Conservation (phyloP, 2,113 vertebrate genomes). For the Engraulis encrasicolus region DNA sequence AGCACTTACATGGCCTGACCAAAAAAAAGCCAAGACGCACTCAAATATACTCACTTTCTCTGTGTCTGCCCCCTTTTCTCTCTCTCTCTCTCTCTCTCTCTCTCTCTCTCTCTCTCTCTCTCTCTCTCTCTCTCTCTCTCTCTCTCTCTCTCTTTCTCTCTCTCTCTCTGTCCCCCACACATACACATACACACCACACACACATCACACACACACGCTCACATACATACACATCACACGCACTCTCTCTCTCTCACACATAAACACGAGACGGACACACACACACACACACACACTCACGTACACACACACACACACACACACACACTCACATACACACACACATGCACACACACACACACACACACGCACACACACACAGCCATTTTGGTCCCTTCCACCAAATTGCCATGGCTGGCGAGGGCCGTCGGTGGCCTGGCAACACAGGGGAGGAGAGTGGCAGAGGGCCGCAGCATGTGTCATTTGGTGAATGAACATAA, state of each 20-base stretch:
- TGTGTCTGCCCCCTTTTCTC: constrained; percentile 44
- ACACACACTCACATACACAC: too few relatives aligned
- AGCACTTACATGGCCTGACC: too few relatives aligned
- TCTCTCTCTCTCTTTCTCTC: constrained; percentile 51
- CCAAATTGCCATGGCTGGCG: constrained; percentile 47
- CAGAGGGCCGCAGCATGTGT: constrained; percentile 56
- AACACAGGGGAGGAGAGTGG: constrained; percentile 30
- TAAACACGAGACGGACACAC: too few relatives aligned
- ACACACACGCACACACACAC: constrained; percentile 25
- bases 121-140: constrained; percentile 46
- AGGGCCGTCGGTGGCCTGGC: constrained; percentile 39
- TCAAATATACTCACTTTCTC: neutral
- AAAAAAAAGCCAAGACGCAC: neutral
- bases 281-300: too few relatives aligned
- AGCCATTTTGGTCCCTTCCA: constrained; percentile 27
- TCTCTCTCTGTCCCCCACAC: too few relatives aligned
- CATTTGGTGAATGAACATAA: constrained; percentile 77
- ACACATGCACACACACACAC: constrained; percentile 2
- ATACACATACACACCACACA: too few relatives aligned
- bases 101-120: constrained; percentile 46
- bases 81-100: constrained; percentile 43
- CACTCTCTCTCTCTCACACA: constrained; percentile 49
- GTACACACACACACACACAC: too few relatives aligned
- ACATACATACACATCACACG: constrained; percentile 39
- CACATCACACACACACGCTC: too few relatives aligned